Evolutionary conservation across 1,140 invertebrate genomes (phyloP).

Genomic region (Caenorhabditis inopinata): DNA sequence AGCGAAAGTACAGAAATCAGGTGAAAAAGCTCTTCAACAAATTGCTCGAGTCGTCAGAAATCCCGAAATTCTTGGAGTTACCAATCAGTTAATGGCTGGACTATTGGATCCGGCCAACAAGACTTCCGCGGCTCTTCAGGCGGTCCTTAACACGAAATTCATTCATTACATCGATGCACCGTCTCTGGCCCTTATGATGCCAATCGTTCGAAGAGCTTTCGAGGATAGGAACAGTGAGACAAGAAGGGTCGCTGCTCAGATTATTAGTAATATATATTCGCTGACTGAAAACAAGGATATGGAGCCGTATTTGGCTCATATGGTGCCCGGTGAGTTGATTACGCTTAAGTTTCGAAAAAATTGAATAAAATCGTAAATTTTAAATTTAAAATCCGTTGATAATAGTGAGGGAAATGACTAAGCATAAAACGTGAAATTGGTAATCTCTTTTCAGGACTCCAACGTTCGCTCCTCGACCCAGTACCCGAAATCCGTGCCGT

Average conservation of each 20-base stretch:
- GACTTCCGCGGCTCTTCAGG: slow-evolving; percentile 82
- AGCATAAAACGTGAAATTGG: too few relatives aligned
- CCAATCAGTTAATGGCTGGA: slow-evolving; percentile 86
- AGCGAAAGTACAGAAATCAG: slow-evolving; percentile 73
- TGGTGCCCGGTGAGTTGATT: slow-evolving; percentile 73
- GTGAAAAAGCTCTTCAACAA: slow-evolving; percentile 87
- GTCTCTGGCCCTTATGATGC: slow-evolving; percentile 96
- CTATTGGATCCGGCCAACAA: slow-evolving; percentile 94
- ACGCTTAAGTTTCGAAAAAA: too few relatives aligned
- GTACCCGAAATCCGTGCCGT: slow-evolving; percentile 92
- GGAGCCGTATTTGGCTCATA: slow-evolving; percentile 89
- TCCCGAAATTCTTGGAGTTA: slow-evolving; percentile 87
- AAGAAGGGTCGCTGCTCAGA: slow-evolving; percentile 93
- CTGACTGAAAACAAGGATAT: slow-evolving; percentile 97
- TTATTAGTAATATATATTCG: slow-evolving; percentile 99
- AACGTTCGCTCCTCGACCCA: slow-evolving; percentile 91
- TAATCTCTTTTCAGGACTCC: slow-evolving; percentile 79
- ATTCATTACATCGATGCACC: slow-evolving; percentile 99
- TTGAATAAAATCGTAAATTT: too few relatives aligned
- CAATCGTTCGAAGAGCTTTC: slow-evolving; percentile 93
- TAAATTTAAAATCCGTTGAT: too few relatives aligned
- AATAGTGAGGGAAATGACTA: too few relatives aligned
- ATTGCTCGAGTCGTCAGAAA: slow-evolving; percentile 93
- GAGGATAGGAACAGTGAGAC: slow-evolving; percentile 95
- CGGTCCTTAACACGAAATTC: slow-evolving; percentile 92